Evolutionary conservation across 2,797 vertebrate genomes (phyloP), one percentile per base, ranked within the genome.

Genomic region (Aplochiton taeniatus): DNA sequence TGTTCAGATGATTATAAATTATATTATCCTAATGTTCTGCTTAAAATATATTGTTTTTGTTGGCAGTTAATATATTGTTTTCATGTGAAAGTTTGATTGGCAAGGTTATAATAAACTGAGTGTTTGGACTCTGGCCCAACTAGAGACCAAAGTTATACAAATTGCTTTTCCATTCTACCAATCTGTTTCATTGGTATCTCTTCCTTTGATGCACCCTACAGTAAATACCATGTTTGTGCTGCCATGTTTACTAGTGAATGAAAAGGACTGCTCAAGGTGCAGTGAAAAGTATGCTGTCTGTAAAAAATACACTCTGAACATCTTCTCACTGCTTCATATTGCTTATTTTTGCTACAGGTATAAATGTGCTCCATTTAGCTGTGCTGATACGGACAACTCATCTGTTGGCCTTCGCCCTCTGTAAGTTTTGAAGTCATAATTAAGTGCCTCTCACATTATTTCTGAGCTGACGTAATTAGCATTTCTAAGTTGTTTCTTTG

Each of bases 291-390:
- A 20, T 51, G 57, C 70, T 78, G 63, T 69, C 76, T 73, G 54
- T n/a, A n/a, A n/a, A n/a, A n/a, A n/a, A n/a, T n/a, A n/a, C n/a
- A n/a, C n/a, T n/a, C n/a, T n/a, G n/a, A n/a, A n/a, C n/a, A 31
- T 31, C 3, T 31, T 31, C 31, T 31, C 31, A 31, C 2, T 31
- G 16, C 49, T 59, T 10, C 16, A 41, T 71, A 17, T 74, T 73
- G 83, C 11, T 68, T 80, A 0, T 45, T 75, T 82, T 49, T 76
- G 18, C 63, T 75, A 66, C 89, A 93, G 91, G 88, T 84, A 87
- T 89, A 80, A 82, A 89, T 89, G 89, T 88, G 77, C 87, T 73
- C 68, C 67, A 72, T 85, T 73, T 88, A 77, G 88, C 77, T 65
- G 52, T 68, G 72, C 79, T 75, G 70, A 72, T 74, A 72, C 65